These are phyloP conservation scores for Lepidochitona cinerea DNA, from an alignment of 2,888 invertebrate genomes.

Conservation along the genomic window DNA sequence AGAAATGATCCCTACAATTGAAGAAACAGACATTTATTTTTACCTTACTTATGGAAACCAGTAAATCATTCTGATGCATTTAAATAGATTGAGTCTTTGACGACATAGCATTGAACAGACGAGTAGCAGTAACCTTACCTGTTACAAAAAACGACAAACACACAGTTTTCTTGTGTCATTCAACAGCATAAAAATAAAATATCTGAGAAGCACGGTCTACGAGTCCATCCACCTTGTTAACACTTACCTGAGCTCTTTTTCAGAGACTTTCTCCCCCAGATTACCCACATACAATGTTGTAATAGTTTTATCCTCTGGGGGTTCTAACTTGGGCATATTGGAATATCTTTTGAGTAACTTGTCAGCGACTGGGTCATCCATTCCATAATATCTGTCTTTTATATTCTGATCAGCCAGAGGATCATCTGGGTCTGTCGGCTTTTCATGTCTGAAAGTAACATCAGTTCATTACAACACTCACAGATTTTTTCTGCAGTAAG, in stretches of 20 bases:
- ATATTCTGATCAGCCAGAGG: slow-evolving; percentile 97
- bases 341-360: slow-evolving; percentile 91
- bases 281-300: slow-evolving; percentile 99
- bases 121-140: no score
- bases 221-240: no score
- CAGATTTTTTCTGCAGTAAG: no score
- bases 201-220: no score
- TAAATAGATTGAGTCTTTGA: no score
- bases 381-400: slow-evolving; percentile 86
- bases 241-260: slow-evolving; percentile 83
- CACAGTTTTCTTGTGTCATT: no score
- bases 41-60: background rate
- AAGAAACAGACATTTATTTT: slow-evolving; percentile 2
- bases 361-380: slow-evolving; percentile 96
- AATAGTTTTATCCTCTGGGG: slow-evolving; percentile 95
- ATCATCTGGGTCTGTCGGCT: slow-evolving; percentile 97
- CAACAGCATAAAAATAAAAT: no score
- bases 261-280: slow-evolving; percentile 86
- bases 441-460: slow-evolving; percentile 91
- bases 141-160: no score
- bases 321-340: slow-evolving; percentile 93
- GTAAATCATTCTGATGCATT: no score
- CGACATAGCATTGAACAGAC: no score
- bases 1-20: slow-evolving; percentile 87
- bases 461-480: no score